Evolutionary conservation across 2,113 vertebrate genomes (phyloP), one percentile per base, ranked within the genome.

Genomic region (Psittacula cyanocephala): DNA sequence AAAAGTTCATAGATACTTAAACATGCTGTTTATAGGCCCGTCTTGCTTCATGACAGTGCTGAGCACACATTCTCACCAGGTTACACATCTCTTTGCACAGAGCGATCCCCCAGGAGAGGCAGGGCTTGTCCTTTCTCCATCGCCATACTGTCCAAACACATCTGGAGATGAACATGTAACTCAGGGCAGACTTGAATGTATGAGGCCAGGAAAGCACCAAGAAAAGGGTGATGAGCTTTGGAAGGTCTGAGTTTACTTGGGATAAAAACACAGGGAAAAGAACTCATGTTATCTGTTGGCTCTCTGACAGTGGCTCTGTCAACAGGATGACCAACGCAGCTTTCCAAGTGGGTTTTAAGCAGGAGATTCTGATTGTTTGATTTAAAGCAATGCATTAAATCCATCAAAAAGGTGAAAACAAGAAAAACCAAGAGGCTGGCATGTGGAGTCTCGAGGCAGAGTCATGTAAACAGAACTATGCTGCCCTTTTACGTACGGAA

Each of bases 291-390:
- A 35, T 9, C 57, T 35, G 9, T n/a, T 59, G 57, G 33, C 22
- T n/a, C 55, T 85, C 53, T 28, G 89, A 80, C 59, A 46, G 80
- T 24, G 37, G 43, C 63, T 88, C 72, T 44, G 93, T 52, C 97
- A 96, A 97, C 96, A 97, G 97, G 80, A 97, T 97, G 96, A 98
- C 97, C 97, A 97, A 96, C 95, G 96, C 93, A 69, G 91, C 94
- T 94, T 96, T 91, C 95, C 88, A 81, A 93, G 72, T 49, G 79
- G 86, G 62, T 90, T 64, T 75, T 67, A 85, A 92, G 71, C 92
- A 79, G 77, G 52, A 80, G 76, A 59, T 88, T 88, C 47, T 62
- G 72, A 57, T 83, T 93, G 80, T 69, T 84, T 86, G 79, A 19
- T n/a, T 22, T 59, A 50, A 81, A 82, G 89, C 97, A 81, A 35